Percentiles rank a stretch among this genome's conserved stretches.
Evolutionary conservation across 1,140 invertebrate genomes (phyloP).

Genomic region (Phortica variegata): DNA sequence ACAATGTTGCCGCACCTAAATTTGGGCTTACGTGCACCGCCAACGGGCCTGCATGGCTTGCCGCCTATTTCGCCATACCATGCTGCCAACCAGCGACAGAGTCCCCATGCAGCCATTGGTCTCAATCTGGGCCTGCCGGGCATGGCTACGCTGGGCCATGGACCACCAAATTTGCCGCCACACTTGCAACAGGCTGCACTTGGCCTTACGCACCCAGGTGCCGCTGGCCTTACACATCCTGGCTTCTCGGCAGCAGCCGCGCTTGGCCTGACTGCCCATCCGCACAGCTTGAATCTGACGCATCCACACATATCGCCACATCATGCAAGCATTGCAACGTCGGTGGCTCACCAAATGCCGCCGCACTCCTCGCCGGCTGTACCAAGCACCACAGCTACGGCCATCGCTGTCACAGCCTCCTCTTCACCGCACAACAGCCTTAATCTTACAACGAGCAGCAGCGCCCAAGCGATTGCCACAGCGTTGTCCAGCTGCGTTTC

Average conservation of each 20-base stretch:
- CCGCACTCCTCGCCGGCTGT: conserved; percentile 28
- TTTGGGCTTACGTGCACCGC: conserved; percentile 40
- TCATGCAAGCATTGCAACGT: conserved; percentile 29
- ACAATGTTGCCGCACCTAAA: conserved; percentile 51
- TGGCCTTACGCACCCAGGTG: conserved; percentile 33
- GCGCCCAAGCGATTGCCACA: conserved; percentile 8
- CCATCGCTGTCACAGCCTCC: conserved; percentile 28
- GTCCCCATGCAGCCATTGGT: conserved; percentile 43
- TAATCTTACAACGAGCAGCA: conserved; percentile 30
- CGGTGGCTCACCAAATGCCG: conserved; percentile 38
- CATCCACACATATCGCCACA: conserved; percentile 55
- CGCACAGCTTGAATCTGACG: conserved; percentile 47
- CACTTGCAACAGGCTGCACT: conserved; percentile 48
- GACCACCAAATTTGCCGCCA: conserved; percentile 43
- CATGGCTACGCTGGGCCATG: conserved; percentile 31
- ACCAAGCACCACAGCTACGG: conserved; percentile 21
- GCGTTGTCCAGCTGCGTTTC: background rate
- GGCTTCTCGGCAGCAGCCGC: conserved; percentile 44
- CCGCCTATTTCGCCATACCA: conserved; percentile 51
- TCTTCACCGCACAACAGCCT: conserved; percentile 44
- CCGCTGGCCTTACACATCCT: conserved; percentile 41
- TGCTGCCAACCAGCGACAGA: conserved; percentile 44
- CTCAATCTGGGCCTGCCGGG: conserved; percentile 40
- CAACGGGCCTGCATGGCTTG: conserved; percentile 35
- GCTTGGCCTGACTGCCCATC: conserved; percentile 41